Percentiles rank a stretch among this genome's conserved stretches.
Conservation (phyloP, 2,113 vertebrate genomes). For the Rhineura floridana region DNA sequence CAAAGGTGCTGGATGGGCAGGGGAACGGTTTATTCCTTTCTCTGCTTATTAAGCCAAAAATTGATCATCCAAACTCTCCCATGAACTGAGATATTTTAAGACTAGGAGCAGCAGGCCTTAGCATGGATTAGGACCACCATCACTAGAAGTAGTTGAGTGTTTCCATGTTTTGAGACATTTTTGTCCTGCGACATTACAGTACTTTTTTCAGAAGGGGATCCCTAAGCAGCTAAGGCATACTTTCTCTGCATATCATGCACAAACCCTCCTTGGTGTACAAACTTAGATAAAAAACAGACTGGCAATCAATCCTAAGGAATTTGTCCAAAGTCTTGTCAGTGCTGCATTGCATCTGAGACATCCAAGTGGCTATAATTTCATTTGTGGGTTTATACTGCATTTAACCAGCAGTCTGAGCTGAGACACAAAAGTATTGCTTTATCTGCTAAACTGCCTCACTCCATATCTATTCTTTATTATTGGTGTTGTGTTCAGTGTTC, state of each 20-base stretch:
- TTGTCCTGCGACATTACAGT: neutral
- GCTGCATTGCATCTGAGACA: conserved; percentile 29
- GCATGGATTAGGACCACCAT: neutral
- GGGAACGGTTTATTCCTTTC: no score
- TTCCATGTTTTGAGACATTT: neutral
- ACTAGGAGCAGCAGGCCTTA: neutral
- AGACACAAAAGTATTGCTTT: conserved; percentile 24
- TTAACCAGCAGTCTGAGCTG: conserved; percentile 32
- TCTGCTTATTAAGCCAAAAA: no score
- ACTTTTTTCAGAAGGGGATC: neutral
- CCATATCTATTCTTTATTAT: conserved; percentile 39
- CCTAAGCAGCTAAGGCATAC: neutral
- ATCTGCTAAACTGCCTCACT: neutral
- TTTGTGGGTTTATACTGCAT: neutral
- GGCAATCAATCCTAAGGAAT: conserved; percentile 6
- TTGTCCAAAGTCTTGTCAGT: conserved; percentile 40
- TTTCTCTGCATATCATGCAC: neutral
- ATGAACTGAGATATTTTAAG: neutral
- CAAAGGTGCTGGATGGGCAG: no score
- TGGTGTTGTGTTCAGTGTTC: conserved; percentile 23
- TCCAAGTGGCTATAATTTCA: conserved; percentile 17
- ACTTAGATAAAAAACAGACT: neutral
- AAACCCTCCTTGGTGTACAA: neutral
- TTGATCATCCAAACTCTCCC: no score
- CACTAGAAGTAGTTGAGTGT: neutral